These are phyloP conservation scores for Dolichallabes microphthalmus DNA, from an alignment of 2,113 vertebrate genomes.

Conservation along the genomic window DNA sequence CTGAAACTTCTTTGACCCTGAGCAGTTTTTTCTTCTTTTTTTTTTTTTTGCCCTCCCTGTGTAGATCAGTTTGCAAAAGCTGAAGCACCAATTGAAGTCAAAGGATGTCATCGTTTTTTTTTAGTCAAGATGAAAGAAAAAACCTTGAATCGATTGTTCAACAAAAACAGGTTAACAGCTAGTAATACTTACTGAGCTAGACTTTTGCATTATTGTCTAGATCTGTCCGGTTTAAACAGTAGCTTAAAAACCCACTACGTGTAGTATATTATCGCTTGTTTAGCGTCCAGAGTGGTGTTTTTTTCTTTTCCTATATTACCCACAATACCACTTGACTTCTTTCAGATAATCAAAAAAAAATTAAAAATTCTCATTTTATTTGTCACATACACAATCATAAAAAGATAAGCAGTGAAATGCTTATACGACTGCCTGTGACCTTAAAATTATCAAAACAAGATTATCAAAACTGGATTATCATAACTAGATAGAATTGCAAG, in stretches of 20 bases:
- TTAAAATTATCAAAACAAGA: no score
- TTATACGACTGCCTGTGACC: no score
- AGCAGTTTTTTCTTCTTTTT: neutral
- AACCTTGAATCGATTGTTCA: neutral
- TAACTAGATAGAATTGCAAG: neutral
- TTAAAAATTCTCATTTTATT: no score
- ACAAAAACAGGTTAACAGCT: neutral
- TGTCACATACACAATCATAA: no score
- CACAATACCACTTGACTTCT: neutral
- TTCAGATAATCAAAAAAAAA: neutral
- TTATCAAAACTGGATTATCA: no score
- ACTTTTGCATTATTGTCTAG: neutral
- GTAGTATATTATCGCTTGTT: neutral
- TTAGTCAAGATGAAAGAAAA: neutral
- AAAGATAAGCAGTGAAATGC: no score
- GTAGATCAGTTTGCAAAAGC: neutral
- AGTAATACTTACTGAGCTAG: neutral
- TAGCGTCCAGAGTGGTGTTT: neutral
- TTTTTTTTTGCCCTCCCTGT: neutral
- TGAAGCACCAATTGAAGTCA: neutral
- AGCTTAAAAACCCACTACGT: neutral
- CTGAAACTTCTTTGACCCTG: neutral
- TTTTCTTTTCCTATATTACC: neutral
- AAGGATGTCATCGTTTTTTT: neutral
- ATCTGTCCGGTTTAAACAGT: neutral